Conservation (phyloP, 2,797 vertebrate genomes). For the Novumbra hubbsi region DNA sequence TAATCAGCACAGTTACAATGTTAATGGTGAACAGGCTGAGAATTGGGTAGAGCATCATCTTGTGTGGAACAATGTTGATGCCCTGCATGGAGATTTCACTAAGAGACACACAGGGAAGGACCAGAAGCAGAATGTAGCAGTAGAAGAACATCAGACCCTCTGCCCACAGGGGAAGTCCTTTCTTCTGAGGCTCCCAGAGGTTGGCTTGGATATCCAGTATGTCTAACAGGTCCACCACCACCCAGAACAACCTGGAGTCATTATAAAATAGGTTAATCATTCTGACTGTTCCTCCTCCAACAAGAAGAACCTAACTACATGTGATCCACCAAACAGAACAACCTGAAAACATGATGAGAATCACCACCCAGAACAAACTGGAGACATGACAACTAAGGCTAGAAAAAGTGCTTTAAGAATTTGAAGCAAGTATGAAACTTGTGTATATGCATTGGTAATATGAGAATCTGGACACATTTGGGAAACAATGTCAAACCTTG, state of each 20-base stretch:
- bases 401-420: too few relatives aligned
- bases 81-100: slow-evolving; percentile 87
- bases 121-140: slow-evolving; percentile 82
- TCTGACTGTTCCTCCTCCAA: too few relatives aligned
- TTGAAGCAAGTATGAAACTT: too few relatives aligned
- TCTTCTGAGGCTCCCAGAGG: slow-evolving; percentile 85
- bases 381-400: too few relatives aligned
- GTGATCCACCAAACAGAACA: too few relatives aligned
- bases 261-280: too few relatives aligned
- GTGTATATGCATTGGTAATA: too few relatives aligned
- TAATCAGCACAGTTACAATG: slow-evolving; percentile 80
- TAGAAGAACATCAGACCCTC: slow-evolving; percentile 86
- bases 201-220: slow-evolving; percentile 88
- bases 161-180: slow-evolving; percentile 78
- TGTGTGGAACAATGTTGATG: slow-evolving; percentile 79
- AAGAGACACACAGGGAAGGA: slow-evolving; percentile 79
- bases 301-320: too few relatives aligned
- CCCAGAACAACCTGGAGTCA: slow-evolving; percentile 78
- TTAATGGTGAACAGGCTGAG: slow-evolving; percentile 83
- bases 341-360: too few relatives aligned
- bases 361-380: too few relatives aligned
- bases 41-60: slow-evolving; percentile 84
- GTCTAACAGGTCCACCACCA: slow-evolving; percentile 86
- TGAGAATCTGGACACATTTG: too few relatives aligned
- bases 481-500: too few relatives aligned